Percentiles rank a stretch among this genome's conserved stretches.
Conservation (phyloP, 64 coral and sea anemone genomes). For the Astreopora myriophthalma region DNA sequence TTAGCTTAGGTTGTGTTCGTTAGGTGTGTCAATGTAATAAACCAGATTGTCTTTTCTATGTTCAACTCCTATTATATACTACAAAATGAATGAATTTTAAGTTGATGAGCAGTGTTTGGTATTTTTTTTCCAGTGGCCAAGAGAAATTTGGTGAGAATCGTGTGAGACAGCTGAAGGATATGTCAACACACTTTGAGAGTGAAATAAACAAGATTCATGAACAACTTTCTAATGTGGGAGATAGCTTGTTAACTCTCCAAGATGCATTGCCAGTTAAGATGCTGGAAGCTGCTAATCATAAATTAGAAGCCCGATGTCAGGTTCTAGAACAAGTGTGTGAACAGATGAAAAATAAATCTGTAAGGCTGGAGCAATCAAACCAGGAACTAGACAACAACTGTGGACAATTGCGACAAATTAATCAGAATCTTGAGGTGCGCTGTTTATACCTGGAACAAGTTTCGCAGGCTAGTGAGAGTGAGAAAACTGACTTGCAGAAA, state of each 20-base stretch:
- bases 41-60: too few relatives aligned
- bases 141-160: slow-evolving; percentile 64
- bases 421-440: slow-evolving; percentile 82
- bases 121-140: slow-evolving; percentile 28
- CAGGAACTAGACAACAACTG: slow-evolving; percentile 74
- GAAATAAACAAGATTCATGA: slow-evolving; percentile 64
- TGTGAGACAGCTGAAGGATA: slow-evolving; percentile 62
- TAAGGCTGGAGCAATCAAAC: slow-evolving; percentile 66
- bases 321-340: slow-evolving; percentile 79
- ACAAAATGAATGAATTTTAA: too few relatives aligned
- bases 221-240: slow-evolving; percentile 50
- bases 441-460: slow-evolving; percentile 80
- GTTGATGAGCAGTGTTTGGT: too few relatives aligned
- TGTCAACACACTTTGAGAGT: slow-evolving; percentile 67
- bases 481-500: slow-evolving; percentile 54
- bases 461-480: slow-evolving; percentile 11
- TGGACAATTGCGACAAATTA: slow-evolving; percentile 68
- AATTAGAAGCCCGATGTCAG: slow-evolving; percentile 78
- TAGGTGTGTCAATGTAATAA: too few relatives aligned
- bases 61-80: too few relatives aligned
- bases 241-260: slow-evolving; percentile 73
- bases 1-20: too few relatives aligned
- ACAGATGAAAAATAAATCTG: slow-evolving; percentile 82
- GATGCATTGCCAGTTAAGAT: slow-evolving; percentile 83
- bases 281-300: slow-evolving; percentile 86